Percentiles rank a stretch among this genome's conserved stretches.
Evolutionary conservation across 2,113 vertebrate species (phyloP).

Genomic region (Petaurus breviceps): DNA sequence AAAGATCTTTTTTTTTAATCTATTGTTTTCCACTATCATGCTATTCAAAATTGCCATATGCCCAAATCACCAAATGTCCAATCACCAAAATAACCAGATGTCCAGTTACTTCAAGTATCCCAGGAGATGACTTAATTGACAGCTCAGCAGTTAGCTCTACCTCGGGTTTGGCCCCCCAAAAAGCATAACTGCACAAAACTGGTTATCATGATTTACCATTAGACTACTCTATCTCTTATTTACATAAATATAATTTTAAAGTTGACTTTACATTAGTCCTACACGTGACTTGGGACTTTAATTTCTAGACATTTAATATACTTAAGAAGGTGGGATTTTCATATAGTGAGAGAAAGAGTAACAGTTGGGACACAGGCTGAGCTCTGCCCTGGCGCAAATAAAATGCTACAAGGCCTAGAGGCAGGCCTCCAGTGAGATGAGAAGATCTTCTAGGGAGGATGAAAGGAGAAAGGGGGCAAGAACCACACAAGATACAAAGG

Average conservation of each 20-base stretch:
- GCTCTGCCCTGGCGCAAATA: background rate
- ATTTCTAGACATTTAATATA: background rate
- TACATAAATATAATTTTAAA: background rate
- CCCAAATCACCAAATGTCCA: background rate
- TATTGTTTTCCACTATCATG: background rate
- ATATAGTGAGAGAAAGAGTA: background rate
- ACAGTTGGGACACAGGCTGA: background rate
- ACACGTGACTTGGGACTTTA: background rate
- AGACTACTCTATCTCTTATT: background rate
- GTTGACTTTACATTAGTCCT: background rate
- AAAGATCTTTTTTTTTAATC: background rate
- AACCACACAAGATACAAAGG: background rate
- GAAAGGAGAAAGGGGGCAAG: background rate
- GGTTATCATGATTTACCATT: background rate
- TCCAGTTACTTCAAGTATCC: constrained; percentile 22
- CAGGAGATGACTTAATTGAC: background rate
- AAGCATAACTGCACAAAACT: background rate
- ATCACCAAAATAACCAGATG: constrained; percentile 15
- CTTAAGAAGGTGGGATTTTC: background rate
- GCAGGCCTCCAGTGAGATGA: background rate
- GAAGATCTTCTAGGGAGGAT: background rate
- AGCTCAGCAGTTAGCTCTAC: background rate
- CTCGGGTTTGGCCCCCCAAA: background rate
- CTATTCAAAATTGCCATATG: background rate
- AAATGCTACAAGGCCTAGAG: background rate